Evolutionary conservation across 2,888 invertebrate genomes (phyloP).

Genomic region (Sphaerophoria rueppellii): DNA sequence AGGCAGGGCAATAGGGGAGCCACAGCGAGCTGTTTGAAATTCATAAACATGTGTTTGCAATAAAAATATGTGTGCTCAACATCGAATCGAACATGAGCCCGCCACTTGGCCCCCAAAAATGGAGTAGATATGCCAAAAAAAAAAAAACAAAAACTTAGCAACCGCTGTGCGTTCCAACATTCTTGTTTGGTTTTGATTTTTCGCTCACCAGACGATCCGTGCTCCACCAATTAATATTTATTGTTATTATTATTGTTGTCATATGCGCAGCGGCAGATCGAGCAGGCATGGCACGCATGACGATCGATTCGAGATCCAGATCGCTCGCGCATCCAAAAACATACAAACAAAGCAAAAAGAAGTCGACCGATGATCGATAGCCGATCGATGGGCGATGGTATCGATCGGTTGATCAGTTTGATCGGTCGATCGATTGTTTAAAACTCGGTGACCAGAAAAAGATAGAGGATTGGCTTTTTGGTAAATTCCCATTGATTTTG

Average conservation of each 20-base stretch:
- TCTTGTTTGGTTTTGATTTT: background rate
- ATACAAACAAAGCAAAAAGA: constrained; percentile 7
- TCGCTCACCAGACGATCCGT: constrained; percentile 16
- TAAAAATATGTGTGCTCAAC: constrained; percentile 74
- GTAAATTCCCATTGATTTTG: constrained; percentile 52
- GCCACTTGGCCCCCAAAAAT: constrained; percentile 68
- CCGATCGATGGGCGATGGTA: constrained; percentile 24
- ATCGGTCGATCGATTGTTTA: background rate
- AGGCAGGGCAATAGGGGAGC: constrained; percentile 3
- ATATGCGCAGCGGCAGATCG: constrained; percentile 67
- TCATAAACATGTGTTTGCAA: constrained; percentile 76
- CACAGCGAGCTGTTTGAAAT: constrained; percentile 74
- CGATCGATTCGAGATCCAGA: constrained; percentile 73
- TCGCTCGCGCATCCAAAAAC: constrained; percentile 54
- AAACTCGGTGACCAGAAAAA: too few relatives aligned
- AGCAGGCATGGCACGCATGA: constrained; percentile 73
- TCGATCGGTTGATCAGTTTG: constrained; percentile 21
- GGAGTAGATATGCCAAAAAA: constrained; percentile 33
- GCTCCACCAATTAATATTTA: constrained; percentile 72
- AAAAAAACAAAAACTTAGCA: constrained; percentile 58
- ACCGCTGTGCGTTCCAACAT: constrained; percentile 29
- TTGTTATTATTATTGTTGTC: constrained; percentile 73
- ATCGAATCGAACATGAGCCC: constrained; percentile 69
- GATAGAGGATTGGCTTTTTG: constrained; percentile 55
- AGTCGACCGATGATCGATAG: constrained; percentile 64